A percentile compares a stretch with the other conserved stretches of the same genome.
Conservation (phyloP, 1,140 invertebrate species). For the Dreissena polymorpha region DNA sequence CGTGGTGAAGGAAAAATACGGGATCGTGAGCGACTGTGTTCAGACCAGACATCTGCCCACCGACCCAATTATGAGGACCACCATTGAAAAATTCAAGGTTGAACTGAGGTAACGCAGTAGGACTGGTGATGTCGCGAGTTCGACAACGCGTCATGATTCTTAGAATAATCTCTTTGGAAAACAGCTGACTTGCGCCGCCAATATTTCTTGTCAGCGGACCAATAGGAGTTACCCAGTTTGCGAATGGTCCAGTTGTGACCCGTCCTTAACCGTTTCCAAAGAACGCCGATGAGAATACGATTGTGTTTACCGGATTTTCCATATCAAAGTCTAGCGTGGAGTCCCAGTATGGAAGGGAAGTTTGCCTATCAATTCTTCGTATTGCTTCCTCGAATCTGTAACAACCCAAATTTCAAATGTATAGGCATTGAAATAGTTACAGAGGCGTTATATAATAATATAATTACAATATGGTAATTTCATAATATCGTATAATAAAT, state of each 20-base stretch:
- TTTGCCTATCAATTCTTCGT: constrained; percentile 44
- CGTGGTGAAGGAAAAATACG: constrained; percentile 78
- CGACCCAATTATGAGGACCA: constrained; percentile 66
- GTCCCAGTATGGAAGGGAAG: constrained; percentile 79
- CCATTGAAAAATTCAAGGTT: constrained; percentile 67
- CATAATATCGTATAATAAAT: too few relatives aligned
- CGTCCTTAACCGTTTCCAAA: constrained; percentile 77
- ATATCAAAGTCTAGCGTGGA: constrained; percentile 73
- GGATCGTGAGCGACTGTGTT: constrained; percentile 76
- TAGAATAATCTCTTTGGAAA: constrained; percentile 13
- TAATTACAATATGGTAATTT: too few relatives aligned
- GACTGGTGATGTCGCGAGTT: constrained; percentile 31
- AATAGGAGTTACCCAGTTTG: constrained; percentile 55
- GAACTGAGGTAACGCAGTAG: constrained; percentile 42
- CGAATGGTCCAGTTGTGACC: constrained; percentile 76
- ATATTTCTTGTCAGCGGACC: constrained; percentile 54
- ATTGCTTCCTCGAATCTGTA: constrained; percentile 65
- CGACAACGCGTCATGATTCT: constrained; percentile 33
- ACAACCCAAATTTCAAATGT: neutral
- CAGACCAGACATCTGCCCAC: constrained; percentile 65
- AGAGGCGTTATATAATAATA: too few relatives aligned
- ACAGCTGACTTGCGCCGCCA: neutral
- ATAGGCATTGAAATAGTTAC: neutral
- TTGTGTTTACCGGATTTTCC: constrained; percentile 71
- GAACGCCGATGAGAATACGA: constrained; percentile 73